Evolutionary conservation across 2,797 vertebrate genomes (phyloP), one percentile per base, ranked within the genome.

Genomic region (Poecilia velifera): DNA sequence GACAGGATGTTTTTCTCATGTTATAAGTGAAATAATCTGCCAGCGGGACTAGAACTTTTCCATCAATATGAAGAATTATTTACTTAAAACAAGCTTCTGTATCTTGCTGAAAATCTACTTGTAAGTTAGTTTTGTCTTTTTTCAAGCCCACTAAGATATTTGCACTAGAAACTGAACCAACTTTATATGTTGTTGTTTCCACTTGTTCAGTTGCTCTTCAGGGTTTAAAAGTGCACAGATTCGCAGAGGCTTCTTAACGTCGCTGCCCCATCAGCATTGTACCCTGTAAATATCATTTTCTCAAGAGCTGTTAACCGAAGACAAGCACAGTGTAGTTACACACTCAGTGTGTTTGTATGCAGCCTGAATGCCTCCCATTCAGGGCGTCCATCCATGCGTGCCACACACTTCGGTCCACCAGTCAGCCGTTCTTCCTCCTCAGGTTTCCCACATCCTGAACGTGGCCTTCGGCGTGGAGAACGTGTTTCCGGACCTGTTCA

Each of bases 361-460:
- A 51, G 46, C 20, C 72, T 74, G 49, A 41, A 57, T 41, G 51
- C 8, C 28, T 55, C 36, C 25, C 14, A 66, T 39, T 75, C 73
- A 70, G 28, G 2, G 13, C 45, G 16, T 55, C n/a, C 55, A 57
- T 66, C 31, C 62, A 16, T 55, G 68, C 8, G 1, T 22, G 36
- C 47, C 12, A 0, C 14, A 14, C 41, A 46, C 20, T 31, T 46
- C 31, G 25, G 1, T 46, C n/a, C 28, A 22, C 39, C 12, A 12
- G 14, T 3, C 57, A 7, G 20, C 22, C 51, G 20, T 8, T 79
- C 76, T 1, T 62, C 71, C 10, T 82, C 66, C 13, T 73, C 91
- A 99, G 98, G 97, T 99, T 87, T 98, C 98, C 77, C 98, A 99
- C 55, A 90, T 99, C 90, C 94, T 99, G 83, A 99, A 99, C 62